Base-by-base conservation (phyloP, 2,113 vertebrate species). In the Chauna torquata region DNA sequence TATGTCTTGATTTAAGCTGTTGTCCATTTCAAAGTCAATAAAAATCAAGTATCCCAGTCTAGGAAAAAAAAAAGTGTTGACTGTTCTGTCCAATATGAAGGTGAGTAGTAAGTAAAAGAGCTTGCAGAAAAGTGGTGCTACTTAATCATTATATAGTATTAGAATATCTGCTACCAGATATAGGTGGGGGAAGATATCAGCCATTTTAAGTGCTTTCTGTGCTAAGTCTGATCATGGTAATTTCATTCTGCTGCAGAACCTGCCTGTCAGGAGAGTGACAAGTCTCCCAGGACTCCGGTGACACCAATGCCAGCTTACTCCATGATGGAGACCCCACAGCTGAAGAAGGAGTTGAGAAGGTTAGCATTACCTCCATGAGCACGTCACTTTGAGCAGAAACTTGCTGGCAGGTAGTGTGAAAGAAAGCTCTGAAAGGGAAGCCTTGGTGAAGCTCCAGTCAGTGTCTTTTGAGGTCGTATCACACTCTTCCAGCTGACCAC, bases 281-380 rank as follows among this genome's bases (percentile, higher is more conserved):
- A 64, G 11, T 64, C 78, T 55, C 95, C 98, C 2, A 66, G 97
- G 97, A 98, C 98, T 72, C 98, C 99, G 47, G 92, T 99, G 94
- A 99, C 99, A 11, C 99, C 99, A 5, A 98, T 99, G 98, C 99
- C 99, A 36, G 88, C 97, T 80, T 99, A 98, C 94, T 99, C 99
- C 10, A 98, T 99, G 86, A 99, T 99, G 99, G 99, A 99, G 97
- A 99, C 99, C 0, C 99, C 99, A 0, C 97, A 99, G 40, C 98
- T 99, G 70, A 99, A 99, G 98, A 99, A 98, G 95, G 99, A 98
- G 86, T 97, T 99, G 94, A 98, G 97, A 91, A 99, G 98, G 99
- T 99, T 20, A 94, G 98, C 82, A 24, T 30, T 54, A 7, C 13
- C 14, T 64, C n/a, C 38, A 18, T 2, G 25, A 65, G 66, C 12